These are phyloP conservation scores for Phalacrocorax carbo DNA, from an alignment of 2,113 vertebrate genomes.

Conservation along the genomic window DNA sequence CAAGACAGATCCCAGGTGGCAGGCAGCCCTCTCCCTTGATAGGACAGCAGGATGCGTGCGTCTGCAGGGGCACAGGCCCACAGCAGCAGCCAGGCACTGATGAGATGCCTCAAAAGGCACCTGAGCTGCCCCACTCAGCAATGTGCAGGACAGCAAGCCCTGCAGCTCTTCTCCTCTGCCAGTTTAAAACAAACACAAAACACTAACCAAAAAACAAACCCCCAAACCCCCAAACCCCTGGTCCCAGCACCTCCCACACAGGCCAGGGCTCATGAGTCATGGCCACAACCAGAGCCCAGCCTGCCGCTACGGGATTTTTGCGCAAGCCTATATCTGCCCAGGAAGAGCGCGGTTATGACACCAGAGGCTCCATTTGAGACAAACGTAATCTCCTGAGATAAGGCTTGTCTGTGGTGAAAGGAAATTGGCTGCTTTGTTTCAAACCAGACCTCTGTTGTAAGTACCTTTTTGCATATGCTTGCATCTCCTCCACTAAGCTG, in stretches of 20 bases:
- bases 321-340: background rate
- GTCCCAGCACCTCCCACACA: background rate
- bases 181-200: background rate
- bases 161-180: background rate
- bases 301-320: background rate
- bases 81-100: rapidly evolving
- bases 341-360: background rate
- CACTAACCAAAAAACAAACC: background rate
- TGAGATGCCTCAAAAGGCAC: background rate
- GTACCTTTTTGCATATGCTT: background rate
- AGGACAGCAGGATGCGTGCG: background rate
- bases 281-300: background rate
- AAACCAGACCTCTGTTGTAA: background rate
- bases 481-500: background rate
- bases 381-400: background rate
- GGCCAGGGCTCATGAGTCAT: background rate
- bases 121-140: background rate
- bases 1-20: background rate
- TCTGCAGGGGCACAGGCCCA: background rate
- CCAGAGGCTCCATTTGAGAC: background rate
- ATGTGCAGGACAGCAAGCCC: rapidly evolving
- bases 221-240: background rate
- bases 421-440: conserved; percentile 27
- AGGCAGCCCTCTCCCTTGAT: background rate
- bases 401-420: background rate